Base-by-base conservation (phyloP, 2,888 invertebrate species). In the Boloria euphrosyne region DNA sequence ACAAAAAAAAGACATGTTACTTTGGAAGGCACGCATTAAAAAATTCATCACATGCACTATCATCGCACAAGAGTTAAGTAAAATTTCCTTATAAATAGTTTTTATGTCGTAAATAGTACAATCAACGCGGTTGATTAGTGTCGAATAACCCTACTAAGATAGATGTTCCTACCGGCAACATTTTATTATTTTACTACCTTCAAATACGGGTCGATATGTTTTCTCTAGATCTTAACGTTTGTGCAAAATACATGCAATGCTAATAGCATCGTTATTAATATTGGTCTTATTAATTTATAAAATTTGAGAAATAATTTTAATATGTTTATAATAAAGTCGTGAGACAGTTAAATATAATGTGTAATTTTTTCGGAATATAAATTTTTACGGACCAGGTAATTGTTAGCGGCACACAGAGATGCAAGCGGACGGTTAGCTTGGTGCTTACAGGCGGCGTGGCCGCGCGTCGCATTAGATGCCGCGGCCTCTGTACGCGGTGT, bases 361-460 rank as follows among this genome's bases (percentile, higher is more conserved):
- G 47, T n/a, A 1, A 49, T 2, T 16, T 49, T 49, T 13, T 49
- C 14, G 7, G 31, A 38, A 38, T 38, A 38, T 38, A 10, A 38
- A 7, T 5, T 49, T 79, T 77, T 78, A 90, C 91, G 88, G 89
- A 90, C 88, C 90, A 81, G 87, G 84, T 83, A 73, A 80, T 76
- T 83, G 88, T 90, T 90, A 90, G 89, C 88, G 80, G 86, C 87
- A 89, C 87, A 87, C 89, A 87, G 84, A 86, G 80, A 82, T 85
- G 76, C 71, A 78, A 75, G 82, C 85, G 85, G 87, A 83, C 86
- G 81, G 73, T 88, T 88, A 88, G 88, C 85, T 79, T 80, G 87
- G 50, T 85, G 90, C 93, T 93, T 92, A 93, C 93, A 83, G 93
- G 93, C 90, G 93, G 93, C 90, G 93, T 93, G 78, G 80, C 84